These are phyloP conservation scores for Parnassius glacialis DNA, from an alignment of 2,888 invertebrate species.

Conservation along the genomic window DNA sequence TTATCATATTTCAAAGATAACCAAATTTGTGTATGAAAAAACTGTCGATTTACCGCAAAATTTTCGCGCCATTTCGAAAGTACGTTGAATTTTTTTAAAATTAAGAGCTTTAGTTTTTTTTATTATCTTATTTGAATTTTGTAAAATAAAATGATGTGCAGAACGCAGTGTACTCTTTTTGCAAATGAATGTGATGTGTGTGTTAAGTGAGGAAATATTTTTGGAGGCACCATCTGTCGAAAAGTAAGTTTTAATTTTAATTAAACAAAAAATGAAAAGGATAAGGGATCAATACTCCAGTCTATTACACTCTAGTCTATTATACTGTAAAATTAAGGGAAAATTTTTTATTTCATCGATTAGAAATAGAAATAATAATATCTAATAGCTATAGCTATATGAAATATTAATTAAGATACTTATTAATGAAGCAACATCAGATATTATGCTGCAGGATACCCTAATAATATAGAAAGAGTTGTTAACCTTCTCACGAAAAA, in stretches of 20 bases:
- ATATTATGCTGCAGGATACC: background rate
- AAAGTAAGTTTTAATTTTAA: constrained; percentile 57
- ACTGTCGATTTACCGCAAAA: constrained; percentile 3
- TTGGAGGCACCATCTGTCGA: constrained; percentile 75
- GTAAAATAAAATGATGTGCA: constrained; percentile 46
- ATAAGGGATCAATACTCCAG: too few species aligned
- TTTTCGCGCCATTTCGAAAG: constrained; percentile 35
- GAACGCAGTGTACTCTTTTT: constrained; percentile 52
- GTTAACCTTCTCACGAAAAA: constrained; percentile 19
- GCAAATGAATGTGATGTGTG: constrained; percentile 58
- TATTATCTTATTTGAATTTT: constrained; percentile 1
- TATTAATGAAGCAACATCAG: background rate
- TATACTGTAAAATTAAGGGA: too few species aligned
- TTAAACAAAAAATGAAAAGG: background rate
- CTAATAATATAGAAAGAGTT: constrained; percentile 12
- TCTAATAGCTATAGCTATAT: too few species aligned
- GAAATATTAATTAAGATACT: too few species aligned
- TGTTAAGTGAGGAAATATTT: constrained; percentile 59
- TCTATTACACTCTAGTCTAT: too few species aligned
- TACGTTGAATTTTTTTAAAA: constrained; percentile 1
- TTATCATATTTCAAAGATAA: constrained; percentile 3
- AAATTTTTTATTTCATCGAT: too few species aligned
- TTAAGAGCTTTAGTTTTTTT: background rate
- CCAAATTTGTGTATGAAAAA: constrained; percentile 5
- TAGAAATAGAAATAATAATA: too few species aligned